Base-by-base conservation (phyloP, 2,888 invertebrate species). In the Operophtera brumata region DNA sequence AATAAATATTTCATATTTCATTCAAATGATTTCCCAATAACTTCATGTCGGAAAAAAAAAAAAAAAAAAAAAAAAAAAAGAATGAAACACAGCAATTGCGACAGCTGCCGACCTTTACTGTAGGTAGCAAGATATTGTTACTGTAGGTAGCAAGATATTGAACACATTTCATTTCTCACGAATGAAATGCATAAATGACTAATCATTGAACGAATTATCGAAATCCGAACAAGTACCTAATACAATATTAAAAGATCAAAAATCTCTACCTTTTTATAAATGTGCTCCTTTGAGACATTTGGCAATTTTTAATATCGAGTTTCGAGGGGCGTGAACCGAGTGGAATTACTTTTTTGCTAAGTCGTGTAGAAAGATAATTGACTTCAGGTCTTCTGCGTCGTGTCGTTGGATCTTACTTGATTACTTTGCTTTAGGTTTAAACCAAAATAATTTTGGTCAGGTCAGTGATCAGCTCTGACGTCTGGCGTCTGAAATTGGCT, bases 271-370 rank as follows among this genome's bases (percentile, higher is more conserved):
- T 10, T 4, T 4, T 32, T 11, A 26, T 11, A 28, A 26, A 1
- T 36, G 7, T 36, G 11, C 10, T 34, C 28, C 37, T 20, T 3
- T 9, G 40, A 40, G 40, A 34, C 13, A 35, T 51, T 45, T 26
- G 52, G 11, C 35, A 36, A 40, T 28, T 46, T 49, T 44, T 52
- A 52, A 51, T 45, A 45, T 40, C 45, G n/a, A 26, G 13, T 45
- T 40, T 40, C 45, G 13, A 26, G 13, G 37, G 3, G 39, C 20
- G 9, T 12, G 8, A 41, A 32, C 11, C 25, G 34, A 9, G 11
- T n/a, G 8, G 2, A 34, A 44, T 42, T 41, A 28, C 12, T 20
- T 52, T 51, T 35, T 52, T 41, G 26, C 14, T 40, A 26, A 50
- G n/a, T 45, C 34, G 2, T 13, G 11, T 34, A 25, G 25, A 39